phyloP scores from a whole-genome alignment of 2,113 vertebrate species.

The Prietella phreatophila region DNA sequence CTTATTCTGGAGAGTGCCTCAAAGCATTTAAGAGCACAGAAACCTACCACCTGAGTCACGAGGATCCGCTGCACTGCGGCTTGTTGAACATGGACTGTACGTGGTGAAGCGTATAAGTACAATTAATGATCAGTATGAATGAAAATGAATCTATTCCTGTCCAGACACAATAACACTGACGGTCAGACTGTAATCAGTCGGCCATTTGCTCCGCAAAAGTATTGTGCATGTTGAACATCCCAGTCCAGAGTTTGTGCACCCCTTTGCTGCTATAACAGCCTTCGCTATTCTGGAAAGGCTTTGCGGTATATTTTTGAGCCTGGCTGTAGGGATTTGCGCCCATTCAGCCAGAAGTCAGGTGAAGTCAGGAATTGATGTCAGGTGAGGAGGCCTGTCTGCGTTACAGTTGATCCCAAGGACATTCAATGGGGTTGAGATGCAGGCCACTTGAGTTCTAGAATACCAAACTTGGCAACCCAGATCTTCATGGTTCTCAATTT shows the following conservation, averaged over 20 bases:
- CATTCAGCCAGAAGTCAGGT: not conserved
- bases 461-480: not conserved
- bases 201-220: no score
- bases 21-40: not conserved
- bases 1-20: not conserved
- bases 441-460: not conserved
- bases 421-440: not conserved
- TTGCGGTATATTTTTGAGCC: not conserved
- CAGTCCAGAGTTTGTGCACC: not conserved
- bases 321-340: not conserved
- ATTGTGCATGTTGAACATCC: no score
- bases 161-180: no score
- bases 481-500: not conserved
- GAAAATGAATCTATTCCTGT: not conserved
- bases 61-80: not conserved
- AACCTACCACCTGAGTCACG: not conserved
- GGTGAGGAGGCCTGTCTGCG: not conserved
- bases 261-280: not conserved
- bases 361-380: not conserved
- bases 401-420: not conserved
- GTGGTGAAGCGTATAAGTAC: not conserved
- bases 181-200: no score
- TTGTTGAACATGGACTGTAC: no score
- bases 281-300: not conserved
- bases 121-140: not conserved